Base-by-base conservation (phyloP, 1,140 invertebrate species). In the Ceratina calcarata region DNA sequence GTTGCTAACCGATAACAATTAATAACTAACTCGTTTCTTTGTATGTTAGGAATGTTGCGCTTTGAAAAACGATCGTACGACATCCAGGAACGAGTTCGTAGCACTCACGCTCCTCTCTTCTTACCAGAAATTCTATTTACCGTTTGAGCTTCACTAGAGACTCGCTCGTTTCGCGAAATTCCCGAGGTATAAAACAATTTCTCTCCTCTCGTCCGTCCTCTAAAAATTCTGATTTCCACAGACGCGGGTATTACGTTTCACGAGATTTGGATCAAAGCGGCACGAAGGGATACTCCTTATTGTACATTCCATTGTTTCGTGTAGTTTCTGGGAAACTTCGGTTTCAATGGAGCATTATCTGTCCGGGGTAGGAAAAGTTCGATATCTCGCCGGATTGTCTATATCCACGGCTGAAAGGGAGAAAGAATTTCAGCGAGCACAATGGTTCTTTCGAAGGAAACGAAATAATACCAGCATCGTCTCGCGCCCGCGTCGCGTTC, bases 321-420 rank as follows among this genome's bases (percentile, higher is more conserved):
- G 24, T 55, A 37, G 37, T 57, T 16, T 51, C 20, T 24, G 53
- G 3, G 51, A 55, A 65, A 68, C 24, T 24, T 67, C 24, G 16
- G 22, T 58, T 61, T 69, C 74, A 77, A 69, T 49, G 53, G 74
- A 76, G 74, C 32, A 58, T 76, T 76, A 76, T 76, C 53, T 15
- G 16, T 24, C 74, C 64, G 58, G 58, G 32, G 65, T 45, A 32
- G n/a, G 49, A 20, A 57, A 68, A 27, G 74, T 20, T 68, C 65
- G 74, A 76, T 68, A 76, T 76, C 18, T n/a, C 58, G 57, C 32
- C 10, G 49, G 10, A 37, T 37, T 18, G 51, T 67, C 73, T 67
- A 45, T 57, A 32, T 24, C 22, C n/a, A 27, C 49, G 49, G 6
- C 3, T 10, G 16, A 12, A 74, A 32, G 27, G 16, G 13, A 13